Conservation (phyloP, 2,797 vertebrate species). For the Eospalax fontanierii region DNA sequence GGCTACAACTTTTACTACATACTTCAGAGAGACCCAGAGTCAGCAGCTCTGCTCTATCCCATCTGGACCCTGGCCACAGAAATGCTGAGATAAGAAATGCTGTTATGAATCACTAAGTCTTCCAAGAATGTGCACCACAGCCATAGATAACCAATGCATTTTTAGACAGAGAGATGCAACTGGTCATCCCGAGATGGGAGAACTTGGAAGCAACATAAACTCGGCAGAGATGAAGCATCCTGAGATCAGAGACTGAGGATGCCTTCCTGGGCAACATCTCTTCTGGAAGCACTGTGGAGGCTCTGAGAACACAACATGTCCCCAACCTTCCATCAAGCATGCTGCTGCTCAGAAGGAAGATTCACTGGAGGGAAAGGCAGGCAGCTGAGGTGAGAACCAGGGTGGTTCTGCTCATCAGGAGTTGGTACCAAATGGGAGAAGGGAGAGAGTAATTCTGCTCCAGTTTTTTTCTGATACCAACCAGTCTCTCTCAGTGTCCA, state of each 20-base stretch:
- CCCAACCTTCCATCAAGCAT: background rate
- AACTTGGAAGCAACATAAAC: background rate
- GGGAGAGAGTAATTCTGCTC: fast-evolving
- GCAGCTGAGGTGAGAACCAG: too few species aligned
- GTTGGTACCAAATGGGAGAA: background rate
- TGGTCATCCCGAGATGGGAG: background rate
- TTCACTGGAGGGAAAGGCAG: too few species aligned
- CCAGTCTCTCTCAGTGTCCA: background rate
- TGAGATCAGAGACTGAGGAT: background rate
- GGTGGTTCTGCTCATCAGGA: too few species aligned
- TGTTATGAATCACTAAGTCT: background rate
- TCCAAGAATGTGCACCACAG: background rate
- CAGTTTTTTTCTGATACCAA: background rate
- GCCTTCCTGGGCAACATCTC: too few species aligned
- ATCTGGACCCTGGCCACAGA: background rate
- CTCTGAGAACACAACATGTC: too few species aligned
- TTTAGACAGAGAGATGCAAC: background rate
- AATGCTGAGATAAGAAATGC: background rate
- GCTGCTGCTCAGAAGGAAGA: background rate
- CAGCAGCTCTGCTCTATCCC: too few species aligned
- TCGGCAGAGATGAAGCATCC: background rate
- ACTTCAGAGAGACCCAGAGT: background rate
- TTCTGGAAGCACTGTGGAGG: too few species aligned
- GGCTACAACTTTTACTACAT: background rate
- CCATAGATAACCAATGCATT: background rate